Evolutionary conservation across 2,113 vertebrate species (phyloP), one percentile per base, ranked within the genome.

Genomic region (Pontoporia blainvillei): DNA sequence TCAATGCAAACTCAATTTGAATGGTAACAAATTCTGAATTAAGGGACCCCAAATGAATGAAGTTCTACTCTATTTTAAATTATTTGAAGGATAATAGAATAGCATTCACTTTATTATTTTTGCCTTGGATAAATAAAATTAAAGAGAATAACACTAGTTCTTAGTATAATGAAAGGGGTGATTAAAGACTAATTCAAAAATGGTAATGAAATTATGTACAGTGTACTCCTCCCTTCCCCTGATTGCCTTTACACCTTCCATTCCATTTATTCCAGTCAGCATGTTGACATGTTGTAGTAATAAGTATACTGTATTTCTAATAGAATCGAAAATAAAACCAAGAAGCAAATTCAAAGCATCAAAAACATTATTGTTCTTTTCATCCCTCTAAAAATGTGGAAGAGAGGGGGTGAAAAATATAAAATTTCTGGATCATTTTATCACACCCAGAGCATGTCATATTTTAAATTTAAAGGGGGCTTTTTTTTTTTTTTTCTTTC

Each of bases 41-140:
- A 83, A 69, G 17, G 23, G 21, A 90, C 31, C 86, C 8, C 39
- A 95, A 92, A 86, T 90, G n/a, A 86, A 57, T 64, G 36, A 88
- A 82, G 31, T 89, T 95, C 87, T 86, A 90, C 31, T 62, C 7
- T 36, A 76, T 89, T 81, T 96, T 82, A 81, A 85, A 93, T 64
- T 82, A 31, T 87, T 75, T 34, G 91, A 46, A 85, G 52, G 52
- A 52, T 52, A 52, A 52, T 85, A 72, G 2, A 29, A 44, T 91
- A 76, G 34, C 31, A 71, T 91, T 82, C 31, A 91, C 78, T 91
- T 86, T 73, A 73, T 71, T 67, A 75, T 87, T 96, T 94, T 92
- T 96, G 18, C 39, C 84, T 93, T 94, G 15, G 14, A 62, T 91
- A 90, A 95, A 92, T 90, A 84, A 96, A 94, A 71, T 44, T 69